Evolutionary conservation across 2,888 invertebrate species (phyloP).

Genomic region (Brachylomia viminalis): DNA sequence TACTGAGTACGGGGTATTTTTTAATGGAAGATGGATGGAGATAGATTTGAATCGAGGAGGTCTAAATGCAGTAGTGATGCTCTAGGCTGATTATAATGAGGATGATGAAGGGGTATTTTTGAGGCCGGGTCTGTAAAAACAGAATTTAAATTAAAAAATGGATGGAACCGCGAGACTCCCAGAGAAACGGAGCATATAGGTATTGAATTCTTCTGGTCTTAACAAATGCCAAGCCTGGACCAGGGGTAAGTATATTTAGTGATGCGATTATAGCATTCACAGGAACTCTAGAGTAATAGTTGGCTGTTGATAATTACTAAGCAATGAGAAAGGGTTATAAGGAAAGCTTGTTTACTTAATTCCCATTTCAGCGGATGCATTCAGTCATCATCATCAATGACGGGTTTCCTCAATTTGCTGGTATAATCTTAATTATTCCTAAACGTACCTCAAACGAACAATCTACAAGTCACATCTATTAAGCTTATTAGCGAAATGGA

Average conservation of each 20-base stretch:
- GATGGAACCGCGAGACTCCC: no score
- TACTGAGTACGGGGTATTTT: no score
- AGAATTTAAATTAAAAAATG: no score
- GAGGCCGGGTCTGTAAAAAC: no score
- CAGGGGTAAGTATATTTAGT: conserved; percentile 6
- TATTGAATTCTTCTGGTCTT: no score
- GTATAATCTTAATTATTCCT: conserved; percentile 31
- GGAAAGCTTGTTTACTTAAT: conserved; percentile 25
- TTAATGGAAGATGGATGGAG: no score
- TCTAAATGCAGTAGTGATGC: no score
- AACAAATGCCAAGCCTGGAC: no score
- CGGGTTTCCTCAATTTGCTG: conserved; percentile 41
- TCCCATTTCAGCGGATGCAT: conserved; percentile 33
- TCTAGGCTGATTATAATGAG: no score
- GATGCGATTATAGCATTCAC: background rate
- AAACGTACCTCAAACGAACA: background rate
- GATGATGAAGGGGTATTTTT: no score
- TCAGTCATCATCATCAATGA: conserved; percentile 18
- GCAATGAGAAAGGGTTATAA: conserved; percentile 2
- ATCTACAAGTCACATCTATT: background rate
- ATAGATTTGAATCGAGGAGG: no score
- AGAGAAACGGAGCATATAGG: no score
- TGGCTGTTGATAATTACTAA: background rate
- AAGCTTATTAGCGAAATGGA: background rate
- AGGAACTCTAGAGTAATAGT: background rate